Evolutionary conservation across 1,140 invertebrate genomes (phyloP).

Genomic region (Pseudomyrmex concolor): DNA sequence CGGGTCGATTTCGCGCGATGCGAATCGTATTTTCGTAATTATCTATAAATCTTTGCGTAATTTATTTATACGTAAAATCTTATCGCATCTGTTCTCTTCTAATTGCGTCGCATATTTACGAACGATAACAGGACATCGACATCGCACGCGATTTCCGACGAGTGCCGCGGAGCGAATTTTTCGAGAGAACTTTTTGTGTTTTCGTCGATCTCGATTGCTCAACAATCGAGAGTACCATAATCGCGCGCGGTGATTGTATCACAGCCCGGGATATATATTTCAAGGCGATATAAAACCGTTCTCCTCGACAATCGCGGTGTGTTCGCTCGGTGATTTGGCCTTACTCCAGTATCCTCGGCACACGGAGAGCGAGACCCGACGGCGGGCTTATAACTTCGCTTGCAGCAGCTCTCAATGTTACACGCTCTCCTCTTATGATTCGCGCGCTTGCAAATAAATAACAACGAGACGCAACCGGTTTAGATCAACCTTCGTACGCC

Average conservation of each 20-base stretch:
- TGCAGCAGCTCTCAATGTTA: not conserved
- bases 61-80: too few species aligned
- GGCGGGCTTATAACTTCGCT: slow-evolving; percentile 21
- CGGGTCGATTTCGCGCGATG: too few species aligned
- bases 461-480: not conserved
- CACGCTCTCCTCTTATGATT: slow-evolving; percentile 9
- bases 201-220: slow-evolving; percentile 41
- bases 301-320: not conserved
- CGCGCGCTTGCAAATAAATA: not conserved
- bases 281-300: slow-evolving; percentile 59
- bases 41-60: too few species aligned
- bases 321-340: slow-evolving; percentile 14
- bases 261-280: slow-evolving; percentile 24
- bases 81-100: too few species aligned
- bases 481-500: not conserved
- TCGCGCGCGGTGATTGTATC: slow-evolving; percentile 39
- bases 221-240: slow-evolving; percentile 44
- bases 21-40: too few species aligned
- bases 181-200: not conserved
- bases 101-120: too few species aligned
- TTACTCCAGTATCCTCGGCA: slow-evolving; percentile 46
- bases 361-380: not conserved
- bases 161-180: too few species aligned
- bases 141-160: too few species aligned
- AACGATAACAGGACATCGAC: too few species aligned